Evolutionary conservation across 2,888 invertebrate species (phyloP).

Genomic region (Invenusta paracnida): DNA sequence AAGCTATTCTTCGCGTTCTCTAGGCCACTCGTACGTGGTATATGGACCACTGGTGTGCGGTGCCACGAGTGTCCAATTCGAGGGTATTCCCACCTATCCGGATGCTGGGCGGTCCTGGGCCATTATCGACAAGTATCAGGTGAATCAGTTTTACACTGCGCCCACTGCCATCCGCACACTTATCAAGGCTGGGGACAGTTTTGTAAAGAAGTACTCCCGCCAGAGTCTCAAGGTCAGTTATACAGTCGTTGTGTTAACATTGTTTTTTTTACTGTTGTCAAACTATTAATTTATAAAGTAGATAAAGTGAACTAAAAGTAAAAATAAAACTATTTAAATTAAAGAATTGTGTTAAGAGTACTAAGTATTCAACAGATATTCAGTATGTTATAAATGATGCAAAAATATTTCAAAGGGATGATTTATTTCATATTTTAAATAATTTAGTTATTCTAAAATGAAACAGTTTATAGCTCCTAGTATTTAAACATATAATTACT

Average conservation of each 20-base stretch:
- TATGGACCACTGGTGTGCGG: conserved; percentile 91
- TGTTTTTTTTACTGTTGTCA: background rate
- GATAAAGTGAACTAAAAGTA: too few relatives aligned
- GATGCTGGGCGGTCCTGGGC: conserved; percentile 87
- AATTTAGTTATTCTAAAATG: too few relatives aligned
- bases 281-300: too few relatives aligned
- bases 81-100: conserved; percentile 93
- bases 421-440: too few relatives aligned
- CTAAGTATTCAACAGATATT: too few relatives aligned
- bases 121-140: conserved; percentile 82
- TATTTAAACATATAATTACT: too few relatives aligned
- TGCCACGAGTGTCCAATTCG: conserved; percentile 81
- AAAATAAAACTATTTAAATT: too few relatives aligned
- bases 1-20: conserved; percentile 54
- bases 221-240: conserved; percentile 64
- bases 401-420: too few relatives aligned
- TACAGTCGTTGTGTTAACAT: background rate
- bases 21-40: conserved; percentile 66
- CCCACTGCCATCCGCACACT: conserved; percentile 92
- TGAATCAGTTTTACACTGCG: conserved; percentile 93
- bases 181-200: conserved; percentile 85
- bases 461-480: too few relatives aligned
- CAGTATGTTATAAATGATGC: too few relatives aligned
- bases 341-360: too few relatives aligned
- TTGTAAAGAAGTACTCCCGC: conserved; percentile 72